Conservation (phyloP, 2,888 invertebrate genomes). For the Bruchidius siliquastri region DNA sequence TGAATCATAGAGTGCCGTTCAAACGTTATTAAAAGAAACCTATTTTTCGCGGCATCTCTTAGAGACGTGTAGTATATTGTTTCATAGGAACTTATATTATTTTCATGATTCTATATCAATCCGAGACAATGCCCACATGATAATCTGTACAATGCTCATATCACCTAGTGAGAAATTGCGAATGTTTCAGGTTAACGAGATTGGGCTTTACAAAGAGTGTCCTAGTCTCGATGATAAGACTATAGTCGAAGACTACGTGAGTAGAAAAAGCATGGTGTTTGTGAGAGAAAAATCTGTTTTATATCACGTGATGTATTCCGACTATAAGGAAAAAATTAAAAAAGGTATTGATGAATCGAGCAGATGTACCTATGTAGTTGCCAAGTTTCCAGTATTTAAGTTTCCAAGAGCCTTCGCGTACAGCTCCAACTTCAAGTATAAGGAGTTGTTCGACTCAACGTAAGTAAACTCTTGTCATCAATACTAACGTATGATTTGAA, state of each 20-base stretch:
- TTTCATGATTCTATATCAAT: too few relatives aligned
- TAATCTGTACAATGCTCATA: too few relatives aligned
- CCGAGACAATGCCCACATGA: too few relatives aligned
- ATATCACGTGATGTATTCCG: constrained; percentile 63
- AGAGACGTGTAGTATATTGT: too few relatives aligned
- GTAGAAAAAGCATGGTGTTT: constrained; percentile 52
- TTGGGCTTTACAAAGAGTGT: constrained; percentile 14
- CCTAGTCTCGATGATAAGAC: constrained; percentile 33
- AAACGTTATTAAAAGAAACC: too few relatives aligned
- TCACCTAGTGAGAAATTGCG: too few relatives aligned
- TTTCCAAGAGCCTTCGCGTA: constrained; percentile 70
- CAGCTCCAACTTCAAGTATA: constrained; percentile 57
- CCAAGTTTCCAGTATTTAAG: constrained; percentile 62
- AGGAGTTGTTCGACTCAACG: constrained; percentile 63
- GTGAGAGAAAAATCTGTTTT: constrained; percentile 69
- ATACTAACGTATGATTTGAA: too few relatives aligned
- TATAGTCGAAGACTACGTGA: constrained; percentile 48
- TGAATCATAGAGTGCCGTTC: too few relatives aligned
- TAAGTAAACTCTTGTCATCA: constrained; percentile 54
- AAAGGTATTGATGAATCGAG: constrained; percentile 52
- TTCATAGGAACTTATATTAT: too few relatives aligned
- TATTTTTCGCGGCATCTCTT: too few relatives aligned
- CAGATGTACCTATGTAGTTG: constrained; percentile 73
- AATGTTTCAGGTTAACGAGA: not conserved
- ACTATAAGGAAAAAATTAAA: constrained; percentile 61